Evolutionary conservation across 64 coral and sea anemone genomes (phyloP), one percentile per base, ranked within the genome.

Genomic region (Pachyseris speciosa): DNA sequence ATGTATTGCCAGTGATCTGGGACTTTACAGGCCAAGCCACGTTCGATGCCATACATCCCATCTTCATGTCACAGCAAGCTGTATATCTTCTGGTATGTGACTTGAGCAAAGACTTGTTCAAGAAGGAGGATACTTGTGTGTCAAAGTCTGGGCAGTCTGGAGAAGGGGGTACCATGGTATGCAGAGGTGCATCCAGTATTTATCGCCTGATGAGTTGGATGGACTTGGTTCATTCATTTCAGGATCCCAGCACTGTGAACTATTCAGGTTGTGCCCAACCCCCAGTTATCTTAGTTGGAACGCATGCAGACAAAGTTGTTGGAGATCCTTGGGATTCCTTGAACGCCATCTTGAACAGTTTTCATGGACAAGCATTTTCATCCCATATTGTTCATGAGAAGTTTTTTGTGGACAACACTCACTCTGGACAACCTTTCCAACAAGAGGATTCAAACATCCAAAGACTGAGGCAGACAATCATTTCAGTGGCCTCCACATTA

Each of bases 181-280:
- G 22, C 36, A 63, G 36, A 40, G 19, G 33, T 22, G 77, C 60
- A 3, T 81, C 77, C 4, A 26, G 77, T 63, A 33, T 81, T 40
- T 51, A 81, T 81, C 53, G 63, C 24, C 53, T 81, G 33, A 63
- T 81, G 53, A 81, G 24, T n/a, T 81, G 77, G 77, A 81, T 81
- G 77, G 77, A 81, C 37, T 81, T 81, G 51, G 77, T 81, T 81
- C 77, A 81, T 61, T 81, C 53, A 9, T 81, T 81, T 81, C 77
- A 39, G 17, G 32, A 41, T 61, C 30, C 52, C 2, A 60, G 32
- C 31, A 38, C 3, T 63, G 51, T 36, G 20, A 37, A 22, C 41
- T 0, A 1, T 2, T 24, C 16, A 38, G 34, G 22, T 22, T 9
- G 7, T 81, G 33, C 53, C 19, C 77, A 81, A 2, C 77, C 77